Percentiles rank a stretch among this genome's conserved stretches.
Conservation (phyloP, 2,888 invertebrate species). For the Brachynemurus nebulosus region DNA sequence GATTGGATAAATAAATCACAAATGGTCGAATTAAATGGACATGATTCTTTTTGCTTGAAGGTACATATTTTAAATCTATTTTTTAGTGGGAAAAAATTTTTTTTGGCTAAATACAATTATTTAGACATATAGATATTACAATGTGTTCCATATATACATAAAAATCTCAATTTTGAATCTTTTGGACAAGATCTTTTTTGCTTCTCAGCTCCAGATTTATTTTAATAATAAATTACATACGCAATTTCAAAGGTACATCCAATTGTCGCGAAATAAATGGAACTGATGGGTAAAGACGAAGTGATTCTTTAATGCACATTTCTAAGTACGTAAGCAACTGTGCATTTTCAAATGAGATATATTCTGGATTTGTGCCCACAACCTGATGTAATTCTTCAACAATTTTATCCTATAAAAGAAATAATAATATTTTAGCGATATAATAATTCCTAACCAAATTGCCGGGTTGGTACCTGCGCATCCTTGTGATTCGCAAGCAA, state of each 20-base stretch:
- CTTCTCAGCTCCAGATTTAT: too few relatives aligned
- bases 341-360: background rate
- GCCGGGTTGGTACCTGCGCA: conserved; percentile 23
- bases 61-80: too few relatives aligned
- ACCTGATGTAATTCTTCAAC: conserved; percentile 7
- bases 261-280: conserved; percentile 3
- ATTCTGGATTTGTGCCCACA: background rate
- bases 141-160: too few relatives aligned
- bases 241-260: background rate
- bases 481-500: conserved; percentile 33
- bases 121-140: too few relatives aligned
- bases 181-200: too few relatives aligned
- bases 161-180: too few relatives aligned
- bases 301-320: conserved; percentile 6
- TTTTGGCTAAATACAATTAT: too few relatives aligned
- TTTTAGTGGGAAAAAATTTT: too few relatives aligned
- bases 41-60: too few relatives aligned
- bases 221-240: too few relatives aligned
- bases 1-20: too few relatives aligned
- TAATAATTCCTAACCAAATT: background rate
- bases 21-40: too few relatives aligned
- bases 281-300: conserved; percentile 3
- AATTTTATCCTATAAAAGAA: conserved; percentile 1
- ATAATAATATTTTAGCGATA: background rate
- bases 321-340: conserved; percentile 4